phyloP scores from a whole-genome alignment of 2,113 vertebrate genomes.

The Neotragus pygmaeus region DNA sequence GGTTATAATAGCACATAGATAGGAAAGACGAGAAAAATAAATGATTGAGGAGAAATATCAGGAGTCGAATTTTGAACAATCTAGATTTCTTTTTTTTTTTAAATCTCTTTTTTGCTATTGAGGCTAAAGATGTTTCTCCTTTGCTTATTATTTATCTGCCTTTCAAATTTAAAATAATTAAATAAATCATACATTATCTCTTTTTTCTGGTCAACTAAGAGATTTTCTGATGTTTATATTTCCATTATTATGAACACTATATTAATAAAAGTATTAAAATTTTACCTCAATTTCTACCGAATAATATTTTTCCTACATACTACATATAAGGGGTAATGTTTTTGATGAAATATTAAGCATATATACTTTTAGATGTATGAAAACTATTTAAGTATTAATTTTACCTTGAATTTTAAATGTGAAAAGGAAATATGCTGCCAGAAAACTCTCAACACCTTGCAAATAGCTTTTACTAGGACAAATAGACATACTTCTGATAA shows the following conservation, averaged over 20 bases:
- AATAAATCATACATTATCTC: not conserved
- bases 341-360: not conserved
- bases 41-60: not conserved
- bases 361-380: not conserved
- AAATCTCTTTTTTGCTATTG: not conserved
- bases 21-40: not conserved
- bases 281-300: not conserved
- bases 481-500: not conserved
- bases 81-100: not conserved
- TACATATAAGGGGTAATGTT: not conserved
- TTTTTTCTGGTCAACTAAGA: not conserved
- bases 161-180: not conserved
- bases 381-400: not conserved
- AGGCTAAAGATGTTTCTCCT: not conserved
- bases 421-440: not conserved
- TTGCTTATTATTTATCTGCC: not conserved
- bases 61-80: not conserved
- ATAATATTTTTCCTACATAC: not conserved
- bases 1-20: not conserved
- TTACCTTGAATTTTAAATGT: not conserved
- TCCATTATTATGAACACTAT: not conserved
- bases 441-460: not conserved
- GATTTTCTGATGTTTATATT: not conserved
- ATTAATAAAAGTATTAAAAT: not conserved
- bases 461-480: not conserved